Percentiles rank a stretch among this genome's conserved stretches.
These are phyloP conservation scores for Ceratosolen fusciceps DNA, from an alignment of 1,140 invertebrate species.

Conservation along the genomic window DNA sequence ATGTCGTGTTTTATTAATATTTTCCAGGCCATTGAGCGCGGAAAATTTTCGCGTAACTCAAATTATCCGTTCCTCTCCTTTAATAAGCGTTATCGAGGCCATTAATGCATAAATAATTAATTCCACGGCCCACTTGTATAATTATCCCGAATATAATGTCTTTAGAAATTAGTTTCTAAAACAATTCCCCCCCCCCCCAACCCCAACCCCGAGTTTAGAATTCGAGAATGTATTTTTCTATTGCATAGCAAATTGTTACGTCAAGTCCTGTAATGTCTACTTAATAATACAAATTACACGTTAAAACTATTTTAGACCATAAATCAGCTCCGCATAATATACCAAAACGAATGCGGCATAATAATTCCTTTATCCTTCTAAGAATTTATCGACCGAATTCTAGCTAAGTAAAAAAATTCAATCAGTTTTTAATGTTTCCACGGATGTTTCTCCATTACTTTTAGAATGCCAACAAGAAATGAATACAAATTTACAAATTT, in stretches of 20 bases:
- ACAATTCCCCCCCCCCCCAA: too few relatives aligned
- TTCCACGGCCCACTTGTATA: too few relatives aligned
- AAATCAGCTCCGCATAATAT: neutral
- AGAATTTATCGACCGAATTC: constrained; percentile 14
- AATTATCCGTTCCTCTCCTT: too few relatives aligned
- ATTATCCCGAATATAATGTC: too few relatives aligned
- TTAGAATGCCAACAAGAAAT: neutral
- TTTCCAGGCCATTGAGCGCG: too few relatives aligned
- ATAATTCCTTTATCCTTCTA: constrained; percentile 16
- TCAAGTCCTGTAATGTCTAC: neutral
- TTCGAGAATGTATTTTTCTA: neutral
- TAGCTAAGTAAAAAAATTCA: constrained; percentile 1
- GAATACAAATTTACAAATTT: constrained; percentile 7
- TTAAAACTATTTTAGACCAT: constrained; percentile 4
- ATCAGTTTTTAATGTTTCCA: constrained; percentile 11
- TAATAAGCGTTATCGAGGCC: too few relatives aligned
- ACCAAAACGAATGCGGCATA: constrained; percentile 8
- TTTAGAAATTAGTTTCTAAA: too few relatives aligned
- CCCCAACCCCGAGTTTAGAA: too few relatives aligned
- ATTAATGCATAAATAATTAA: too few relatives aligned
- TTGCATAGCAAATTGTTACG: neutral
- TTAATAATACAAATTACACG: constrained; percentile 1
- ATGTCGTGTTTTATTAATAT: neutral
- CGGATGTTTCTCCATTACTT: constrained; percentile 10
- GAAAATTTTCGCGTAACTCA: neutral